Percentiles rank a stretch among this genome's conserved stretches.
These are phyloP conservation scores for Scolopax rusticola DNA, from an alignment of 2,797 vertebrate species.

Conservation along the genomic window DNA sequence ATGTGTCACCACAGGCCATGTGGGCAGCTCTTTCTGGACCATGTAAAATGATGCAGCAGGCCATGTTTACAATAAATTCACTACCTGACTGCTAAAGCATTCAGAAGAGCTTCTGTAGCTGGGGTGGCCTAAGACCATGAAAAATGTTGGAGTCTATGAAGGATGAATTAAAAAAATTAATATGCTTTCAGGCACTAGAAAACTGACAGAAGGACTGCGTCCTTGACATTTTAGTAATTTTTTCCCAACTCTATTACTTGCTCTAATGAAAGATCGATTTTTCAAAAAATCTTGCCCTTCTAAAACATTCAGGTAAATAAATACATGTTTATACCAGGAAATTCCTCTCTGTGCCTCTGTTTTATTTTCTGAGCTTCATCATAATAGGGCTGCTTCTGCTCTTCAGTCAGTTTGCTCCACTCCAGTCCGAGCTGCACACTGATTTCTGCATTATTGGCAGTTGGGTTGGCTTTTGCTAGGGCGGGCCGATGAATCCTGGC, in stretches of 20 bases:
- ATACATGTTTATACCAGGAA: slow-evolving; percentile 81
- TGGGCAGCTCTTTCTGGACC: neutral
- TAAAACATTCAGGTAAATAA: neutral
- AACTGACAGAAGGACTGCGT: neutral
- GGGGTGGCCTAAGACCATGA: neutral
- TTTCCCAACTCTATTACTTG: neutral
- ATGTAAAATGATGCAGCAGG: neutral
- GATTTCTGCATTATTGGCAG: slow-evolving; percentile 77
- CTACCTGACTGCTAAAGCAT: neutral
- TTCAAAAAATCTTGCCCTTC: neutral
- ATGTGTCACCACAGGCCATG: neutral
- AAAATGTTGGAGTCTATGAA: neutral
- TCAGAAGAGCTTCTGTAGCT: neutral
- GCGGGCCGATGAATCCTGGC: slow-evolving; percentile 82
- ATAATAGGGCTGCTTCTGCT: slow-evolving; percentile 88
- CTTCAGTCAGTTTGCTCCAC: slow-evolving; percentile 87
- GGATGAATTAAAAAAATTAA: neutral
- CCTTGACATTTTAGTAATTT: neutral
- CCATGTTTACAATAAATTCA: neutral
- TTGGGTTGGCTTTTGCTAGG: slow-evolving; percentile 80
- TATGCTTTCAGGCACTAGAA: neutral
- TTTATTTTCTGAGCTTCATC: slow-evolving; percentile 85
- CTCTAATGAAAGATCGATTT: neutral
- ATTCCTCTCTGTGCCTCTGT: slow-evolving; percentile 82
- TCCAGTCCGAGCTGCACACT: slow-evolving; percentile 84